Base-by-base conservation (phyloP, 2,888 invertebrate species). In the Muschampia plurimacula region DNA sequence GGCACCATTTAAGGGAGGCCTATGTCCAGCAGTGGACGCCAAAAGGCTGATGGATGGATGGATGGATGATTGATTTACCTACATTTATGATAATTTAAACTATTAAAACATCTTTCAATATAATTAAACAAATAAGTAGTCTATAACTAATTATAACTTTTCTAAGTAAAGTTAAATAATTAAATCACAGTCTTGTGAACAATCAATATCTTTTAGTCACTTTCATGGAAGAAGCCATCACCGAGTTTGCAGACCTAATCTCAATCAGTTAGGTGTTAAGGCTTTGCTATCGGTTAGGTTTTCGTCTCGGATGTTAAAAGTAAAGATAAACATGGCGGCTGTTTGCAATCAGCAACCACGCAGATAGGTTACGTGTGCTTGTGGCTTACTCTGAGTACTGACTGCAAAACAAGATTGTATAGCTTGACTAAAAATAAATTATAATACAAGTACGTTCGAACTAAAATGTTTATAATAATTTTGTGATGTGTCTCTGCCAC, bases 251-350 rank as follows among this genome's bases (percentile, higher is more conserved):
- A n/a, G 60, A 41, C 15, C 46, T 64, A 66, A 66, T 66, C 49
- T 66, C 28, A 46, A 67, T 15, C 39, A 55, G 22, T 36, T 10
- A 28, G 46, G 22, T 22, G 49, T 46, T 60, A 44, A 60, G 60
- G 60, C 15, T 55, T 28, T 63, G 57, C 41, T 66, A 63, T 66
- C 59, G 49, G 59, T 22, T 22, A 1, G 22, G 70, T 57, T 57
- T 28, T 69, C 32, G 65, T 59, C 65, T 57, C 57, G 44, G 60
- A 71, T 66, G 71, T 66, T 77, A 77, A 77, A 77, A 75, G 78
- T 78, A 77, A 78, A 77, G 77, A 78, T 81, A 81, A 80, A 79
- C 80, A 79, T 71, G 74, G 74, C 75, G 79, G 12, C 73, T 74
- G 76, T 79, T 78, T 73, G 79, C 79, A 79, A 79, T 79, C 79